phyloP scores from a whole-genome alignment of 2,888 invertebrate genomes.

The Biston stratarius region DNA sequence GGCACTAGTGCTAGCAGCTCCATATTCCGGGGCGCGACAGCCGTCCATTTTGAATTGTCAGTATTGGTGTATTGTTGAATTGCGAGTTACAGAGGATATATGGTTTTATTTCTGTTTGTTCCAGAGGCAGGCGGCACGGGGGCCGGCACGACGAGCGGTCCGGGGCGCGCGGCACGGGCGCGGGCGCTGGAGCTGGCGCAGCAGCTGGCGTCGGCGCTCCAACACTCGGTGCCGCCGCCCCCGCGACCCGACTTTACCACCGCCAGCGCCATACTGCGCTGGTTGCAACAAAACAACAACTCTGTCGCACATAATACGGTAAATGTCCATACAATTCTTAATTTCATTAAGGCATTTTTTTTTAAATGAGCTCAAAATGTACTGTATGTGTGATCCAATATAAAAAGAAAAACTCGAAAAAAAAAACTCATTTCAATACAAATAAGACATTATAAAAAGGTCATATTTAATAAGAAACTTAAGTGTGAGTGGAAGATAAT shows the following conservation, averaged over 20 bases:
- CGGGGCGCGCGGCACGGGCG: slow-evolving; percentile 79
- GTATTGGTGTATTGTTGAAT: too few species aligned
- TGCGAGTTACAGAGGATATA: too few species aligned
- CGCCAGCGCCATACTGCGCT: slow-evolving; percentile 88
- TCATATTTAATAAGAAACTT: not conserved
- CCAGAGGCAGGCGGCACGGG: slow-evolving; percentile 75
- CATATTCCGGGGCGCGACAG: too few species aligned
- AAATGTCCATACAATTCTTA: slow-evolving; percentile 47
- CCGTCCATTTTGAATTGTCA: too few species aligned
- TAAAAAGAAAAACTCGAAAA: too few species aligned
- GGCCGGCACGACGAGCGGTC: slow-evolving; percentile 61
- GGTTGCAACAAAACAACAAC: slow-evolving; percentile 88
- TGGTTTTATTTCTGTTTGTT: slow-evolving; percentile 9
- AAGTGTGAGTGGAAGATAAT: not conserved
- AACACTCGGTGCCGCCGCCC: slow-evolving; percentile 88
- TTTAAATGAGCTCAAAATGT: too few species aligned
- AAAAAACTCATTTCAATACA: too few species aligned
- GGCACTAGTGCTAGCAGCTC: too few species aligned
- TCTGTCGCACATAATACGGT: slow-evolving; percentile 69
- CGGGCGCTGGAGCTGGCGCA: slow-evolving; percentile 88
- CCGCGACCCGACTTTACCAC: slow-evolving; percentile 89
- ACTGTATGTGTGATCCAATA: too few species aligned
- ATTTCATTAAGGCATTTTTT: not conserved
- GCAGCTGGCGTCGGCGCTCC: slow-evolving; percentile 88
- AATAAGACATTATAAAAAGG: too few species aligned